phyloP scores from a whole-genome alignment of 2,888 invertebrate species.

The Galeruca laticollis region DNA sequence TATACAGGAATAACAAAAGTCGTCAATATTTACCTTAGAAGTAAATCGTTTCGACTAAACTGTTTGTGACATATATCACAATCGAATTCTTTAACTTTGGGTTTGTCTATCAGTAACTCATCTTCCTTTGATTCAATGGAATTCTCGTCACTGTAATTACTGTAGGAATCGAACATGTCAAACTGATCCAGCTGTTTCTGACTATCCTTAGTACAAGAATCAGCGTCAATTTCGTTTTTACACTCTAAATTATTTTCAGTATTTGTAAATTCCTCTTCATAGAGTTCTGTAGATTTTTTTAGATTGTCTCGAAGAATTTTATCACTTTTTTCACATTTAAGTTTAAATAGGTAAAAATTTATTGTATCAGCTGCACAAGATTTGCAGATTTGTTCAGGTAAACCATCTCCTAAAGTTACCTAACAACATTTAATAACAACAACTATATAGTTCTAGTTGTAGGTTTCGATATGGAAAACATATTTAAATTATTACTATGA shows the following conservation, averaged over 20 bases:
- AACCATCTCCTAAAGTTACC: conserved; percentile 69
- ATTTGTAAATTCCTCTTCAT: conserved; percentile 30
- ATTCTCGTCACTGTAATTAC: conserved; percentile 45
- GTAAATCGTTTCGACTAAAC: conserved; percentile 59
- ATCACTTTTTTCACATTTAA: conserved; percentile 67
- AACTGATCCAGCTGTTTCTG: conserved; percentile 57
- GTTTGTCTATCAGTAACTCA: conserved; percentile 38
- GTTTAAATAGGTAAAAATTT: conserved; percentile 68
- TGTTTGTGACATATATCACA: conserved; percentile 61
- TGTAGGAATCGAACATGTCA: conserved; percentile 40
- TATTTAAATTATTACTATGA: neutral
- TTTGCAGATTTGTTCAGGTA: conserved; percentile 73
- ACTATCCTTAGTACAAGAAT: conserved; percentile 33
- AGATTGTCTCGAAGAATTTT: conserved; percentile 58
- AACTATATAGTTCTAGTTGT: neutral
- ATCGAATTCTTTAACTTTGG: conserved; percentile 54
- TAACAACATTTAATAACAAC: conserved; percentile 43
- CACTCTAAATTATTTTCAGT: conserved; percentile 34
- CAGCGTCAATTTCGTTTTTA: conserved; percentile 30
- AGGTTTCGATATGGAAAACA: neutral
- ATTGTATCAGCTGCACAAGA: conserved; percentile 69
- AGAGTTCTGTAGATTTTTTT: conserved; percentile 32
- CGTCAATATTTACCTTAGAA: conserved; percentile 44
- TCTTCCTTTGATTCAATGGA: conserved; percentile 38
- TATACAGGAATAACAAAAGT: neutral